A percentile compares a stretch with the other conserved stretches of the same genome.
Conservation (phyloP, 2,797 vertebrate genomes). For the Coregonus sp. region DNA sequence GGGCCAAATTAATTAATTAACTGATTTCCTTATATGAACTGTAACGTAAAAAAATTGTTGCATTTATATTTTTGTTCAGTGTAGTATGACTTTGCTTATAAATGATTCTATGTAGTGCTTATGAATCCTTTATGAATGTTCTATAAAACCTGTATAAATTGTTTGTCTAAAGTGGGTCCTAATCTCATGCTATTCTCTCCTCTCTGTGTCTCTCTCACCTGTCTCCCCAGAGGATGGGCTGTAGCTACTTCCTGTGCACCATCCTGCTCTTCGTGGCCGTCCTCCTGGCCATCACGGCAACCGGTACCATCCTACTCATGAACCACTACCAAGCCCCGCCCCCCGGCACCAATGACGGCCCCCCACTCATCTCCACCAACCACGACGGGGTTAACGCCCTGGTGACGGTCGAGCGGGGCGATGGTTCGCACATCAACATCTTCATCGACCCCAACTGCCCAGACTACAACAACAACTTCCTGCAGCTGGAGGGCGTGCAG, state of each 20-base stretch:
- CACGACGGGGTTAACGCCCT: constrained; percentile 80
- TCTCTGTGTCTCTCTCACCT: constrained; percentile 16
- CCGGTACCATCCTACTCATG: constrained; percentile 92
- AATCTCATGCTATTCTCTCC: background rate
- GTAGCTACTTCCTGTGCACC: constrained; percentile 89
- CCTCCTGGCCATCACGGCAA: constrained; percentile 88
- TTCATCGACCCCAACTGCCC: constrained; percentile 89
- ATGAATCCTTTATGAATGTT: background rate
- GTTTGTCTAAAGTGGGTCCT: background rate
- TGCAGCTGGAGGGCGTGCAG: constrained; percentile 84
- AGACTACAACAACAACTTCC: constrained; percentile 73
- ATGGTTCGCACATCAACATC: constrained; percentile 85
- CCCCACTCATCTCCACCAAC: constrained; percentile 82
- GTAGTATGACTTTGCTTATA: background rate
- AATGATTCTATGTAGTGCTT: background rate
- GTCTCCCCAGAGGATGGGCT: constrained; percentile 86
- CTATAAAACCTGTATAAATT: background rate
- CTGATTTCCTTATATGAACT: too few relatives aligned
- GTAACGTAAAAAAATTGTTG: too few relatives aligned
- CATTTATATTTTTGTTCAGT: too few relatives aligned
- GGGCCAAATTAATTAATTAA: too few relatives aligned
- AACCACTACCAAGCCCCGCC: constrained; percentile 79
- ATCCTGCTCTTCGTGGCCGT: constrained; percentile 92
- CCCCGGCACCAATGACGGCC: constrained; percentile 61
- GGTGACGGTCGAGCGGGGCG: constrained; percentile 84